These are phyloP conservation scores for Pantelozetes paolii DNA, from an alignment of 2,888 invertebrate genomes.

Conservation along the genomic window DNA sequence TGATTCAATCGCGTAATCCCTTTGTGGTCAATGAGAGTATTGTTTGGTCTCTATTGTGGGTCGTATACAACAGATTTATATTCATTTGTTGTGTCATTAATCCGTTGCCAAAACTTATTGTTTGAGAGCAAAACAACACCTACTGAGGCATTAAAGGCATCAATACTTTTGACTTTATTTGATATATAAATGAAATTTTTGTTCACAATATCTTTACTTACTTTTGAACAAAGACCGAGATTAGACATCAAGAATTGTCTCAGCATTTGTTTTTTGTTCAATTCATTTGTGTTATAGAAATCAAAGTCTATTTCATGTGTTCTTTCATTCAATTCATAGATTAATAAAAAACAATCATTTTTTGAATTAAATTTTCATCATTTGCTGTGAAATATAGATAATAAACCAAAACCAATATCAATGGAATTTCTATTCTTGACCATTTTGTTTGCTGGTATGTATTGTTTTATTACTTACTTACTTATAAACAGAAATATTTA, in stretches of 20 bases:
- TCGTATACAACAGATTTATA: slow-evolving; percentile 11
- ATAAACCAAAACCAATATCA: neutral
- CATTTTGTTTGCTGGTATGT: slow-evolving; percentile 1
- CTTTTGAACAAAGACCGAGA: neutral
- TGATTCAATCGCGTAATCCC: slow-evolving; percentile 16
- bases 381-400: neutral
- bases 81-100: slow-evolving; percentile 33
- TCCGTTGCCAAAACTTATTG: slow-evolving; percentile 30
- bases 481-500: too few species aligned
- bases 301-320: neutral
- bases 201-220: neutral
- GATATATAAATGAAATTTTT: slow-evolving; percentile 1
- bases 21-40: slow-evolving; percentile 34
- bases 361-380: neutral
- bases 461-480: neutral
- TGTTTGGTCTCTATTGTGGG: neutral
- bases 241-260: neutral
- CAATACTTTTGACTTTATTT: slow-evolving; percentile 6
- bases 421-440: slow-evolving; percentile 19
- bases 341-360: neutral
- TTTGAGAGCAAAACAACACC: slow-evolving; percentile 35
- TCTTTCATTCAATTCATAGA: neutral
- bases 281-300: neutral
- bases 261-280: neutral
- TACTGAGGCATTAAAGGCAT: neutral